Evolutionary conservation across 2,113 vertebrate genomes (phyloP), one percentile per base, ranked within the genome.

Genomic region (Condylura cristata): DNA sequence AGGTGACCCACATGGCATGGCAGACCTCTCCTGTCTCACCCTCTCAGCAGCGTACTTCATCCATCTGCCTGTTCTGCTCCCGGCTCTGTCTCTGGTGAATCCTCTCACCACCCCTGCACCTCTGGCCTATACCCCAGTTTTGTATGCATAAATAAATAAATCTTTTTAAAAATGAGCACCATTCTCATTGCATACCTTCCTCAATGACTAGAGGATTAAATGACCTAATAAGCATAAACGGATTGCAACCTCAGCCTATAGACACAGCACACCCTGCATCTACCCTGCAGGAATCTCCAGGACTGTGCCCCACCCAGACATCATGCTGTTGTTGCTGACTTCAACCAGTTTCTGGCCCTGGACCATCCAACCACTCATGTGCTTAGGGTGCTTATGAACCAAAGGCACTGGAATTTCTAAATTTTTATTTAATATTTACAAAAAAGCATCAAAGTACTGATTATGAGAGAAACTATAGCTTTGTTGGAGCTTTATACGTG

Each of bases 261-360:
- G 44, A 58, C 74, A 53, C 9, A 4, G 11, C 6, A 46, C 0
- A 3, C 1, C 18, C 41, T 78, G 1, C 4, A 6, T 17, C 8
- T 41, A 37, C 1, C 0, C 0, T n/a, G 12, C 16, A 4, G 17
- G 16, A 80, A n/a, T n/a, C n/a, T 17, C 70, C 6, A 34, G 30
- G 71, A 30, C 46, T 32, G 18, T 3, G 61, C 1, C 26, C 26
- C 1, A 3, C 34, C 22, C 3, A 4, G 2, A 1, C 10, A 26
- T 24, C 5, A 10, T 14, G 28, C 5, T 16, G 18, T 17, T 22
- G 17, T 5, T 30, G 24, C 8, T 30, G 24, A 85, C 20, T 7
- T 8, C 4, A 0, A 3, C 14, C 2, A 5, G 10, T 7, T 75
- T 51, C 78, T 53, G 11, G 28, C 53, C 58, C 39, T 56, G 22